These are phyloP conservation scores for Amphibalanus amphitrite DNA, from an alignment of 1,140 invertebrate genomes.

Conservation along the genomic window DNA sequence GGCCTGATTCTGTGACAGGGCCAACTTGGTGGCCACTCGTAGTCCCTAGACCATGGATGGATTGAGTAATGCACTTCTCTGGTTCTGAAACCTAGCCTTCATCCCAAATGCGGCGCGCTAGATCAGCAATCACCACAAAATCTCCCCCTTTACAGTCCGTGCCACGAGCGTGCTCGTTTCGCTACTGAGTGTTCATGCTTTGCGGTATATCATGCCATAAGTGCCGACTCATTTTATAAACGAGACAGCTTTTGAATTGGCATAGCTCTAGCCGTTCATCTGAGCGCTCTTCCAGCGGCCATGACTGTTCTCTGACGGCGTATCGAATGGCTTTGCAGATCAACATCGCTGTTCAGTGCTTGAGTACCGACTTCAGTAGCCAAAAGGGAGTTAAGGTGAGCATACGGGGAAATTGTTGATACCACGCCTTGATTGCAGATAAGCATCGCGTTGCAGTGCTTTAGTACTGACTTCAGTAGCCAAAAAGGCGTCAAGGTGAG, in stretches of 20 bases:
- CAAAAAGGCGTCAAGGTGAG: constrained; percentile 95
- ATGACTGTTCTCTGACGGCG: background rate
- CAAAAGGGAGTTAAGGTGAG: constrained; percentile 95
- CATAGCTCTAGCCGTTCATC: background rate
- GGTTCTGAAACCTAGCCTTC: too few species aligned
- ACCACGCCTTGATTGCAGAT: constrained; percentile 45
- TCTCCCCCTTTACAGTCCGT: too few species aligned
- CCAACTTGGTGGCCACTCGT: too few species aligned
- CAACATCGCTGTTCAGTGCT: constrained; percentile 93
- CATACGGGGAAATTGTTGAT: background rate
- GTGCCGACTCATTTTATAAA: background rate
- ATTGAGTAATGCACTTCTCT: too few species aligned
- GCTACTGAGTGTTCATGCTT: background rate
- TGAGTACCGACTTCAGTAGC: constrained; percentile 98
- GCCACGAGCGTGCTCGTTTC: background rate
- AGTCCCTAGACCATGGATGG: too few species aligned
- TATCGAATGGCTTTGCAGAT: constrained; percentile 47
- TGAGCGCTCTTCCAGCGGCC: background rate
- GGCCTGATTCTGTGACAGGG: too few species aligned
- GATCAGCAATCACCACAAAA: too few species aligned
- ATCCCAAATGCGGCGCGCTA: too few species aligned
- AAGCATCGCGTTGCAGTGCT: constrained; percentile 93
- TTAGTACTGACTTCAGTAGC: constrained; percentile 98
- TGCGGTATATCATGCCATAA: background rate
- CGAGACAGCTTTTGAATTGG: background rate